These are phyloP conservation scores for Stegodyphus mimosarum DNA, from an alignment of 1,140 invertebrate genomes.

Conservation along the genomic window DNA sequence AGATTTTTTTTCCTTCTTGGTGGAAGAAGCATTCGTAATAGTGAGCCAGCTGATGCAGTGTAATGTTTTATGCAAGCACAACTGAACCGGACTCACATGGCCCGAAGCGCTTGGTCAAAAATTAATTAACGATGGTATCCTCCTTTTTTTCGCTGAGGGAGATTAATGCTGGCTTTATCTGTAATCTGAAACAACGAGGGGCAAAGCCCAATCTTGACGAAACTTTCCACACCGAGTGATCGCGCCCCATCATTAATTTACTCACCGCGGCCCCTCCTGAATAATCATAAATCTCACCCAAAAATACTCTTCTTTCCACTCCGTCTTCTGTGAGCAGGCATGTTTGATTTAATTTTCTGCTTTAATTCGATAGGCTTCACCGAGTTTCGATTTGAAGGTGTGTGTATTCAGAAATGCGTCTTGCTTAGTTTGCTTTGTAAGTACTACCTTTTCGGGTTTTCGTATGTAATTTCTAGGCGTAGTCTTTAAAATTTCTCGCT, in stretches of 20 bases:
- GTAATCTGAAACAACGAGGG: constrained; percentile 47
- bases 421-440: too few species aligned
- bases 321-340: background rate
- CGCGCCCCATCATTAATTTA: constrained; percentile 33
- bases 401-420: background rate
- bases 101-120: background rate
- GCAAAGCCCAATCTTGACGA: background rate
- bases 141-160: constrained; percentile 18
- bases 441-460: too few species aligned
- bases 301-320: background rate
- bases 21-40: too few species aligned
- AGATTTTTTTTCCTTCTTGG: too few species aligned
- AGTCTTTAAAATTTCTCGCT: too few species aligned
- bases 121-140: constrained; percentile 39
- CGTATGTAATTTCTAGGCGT: too few species aligned
- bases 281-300: constrained; percentile 50
- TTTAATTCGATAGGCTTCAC: constrained; percentile 23
- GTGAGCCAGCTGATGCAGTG: background rate
- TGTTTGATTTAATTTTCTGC: constrained; percentile 44
- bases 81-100: too few species aligned
- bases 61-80: constrained; percentile 17
- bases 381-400: background rate
- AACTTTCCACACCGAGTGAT: constrained; percentile 22
- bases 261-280: constrained; percentile 29
- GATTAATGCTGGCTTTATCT: constrained; percentile 45